Evolutionary conservation across 2,797 vertebrate genomes (phyloP).

Genomic region (Chrysocyon brachyurus): DNA sequence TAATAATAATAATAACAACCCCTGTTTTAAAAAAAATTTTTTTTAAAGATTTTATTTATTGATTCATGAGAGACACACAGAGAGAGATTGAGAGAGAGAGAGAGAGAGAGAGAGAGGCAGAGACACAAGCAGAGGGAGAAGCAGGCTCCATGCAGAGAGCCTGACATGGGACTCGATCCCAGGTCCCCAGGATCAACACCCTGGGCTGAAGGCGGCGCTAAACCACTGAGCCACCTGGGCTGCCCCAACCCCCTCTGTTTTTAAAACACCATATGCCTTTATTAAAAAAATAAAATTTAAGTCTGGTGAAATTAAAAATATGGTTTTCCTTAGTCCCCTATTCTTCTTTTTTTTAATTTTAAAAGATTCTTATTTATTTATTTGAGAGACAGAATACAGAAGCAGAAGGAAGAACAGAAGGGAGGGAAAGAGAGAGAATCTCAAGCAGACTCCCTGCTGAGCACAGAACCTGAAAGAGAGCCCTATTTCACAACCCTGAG

Average conservation of each 20-base stretch:
- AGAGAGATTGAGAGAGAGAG: no score
- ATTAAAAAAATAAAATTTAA: background rate
- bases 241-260: background rate
- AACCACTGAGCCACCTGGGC: no score
- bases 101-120: no score
- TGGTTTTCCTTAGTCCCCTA: background rate
- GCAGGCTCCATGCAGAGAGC: no score
- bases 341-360: background rate
- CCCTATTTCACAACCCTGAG: background rate
- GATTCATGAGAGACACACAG: no score
- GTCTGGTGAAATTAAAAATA: background rate
- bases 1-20: background rate
- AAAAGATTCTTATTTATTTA: background rate
- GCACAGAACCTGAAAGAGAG: background rate
- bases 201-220: no score
- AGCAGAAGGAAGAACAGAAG: background rate
- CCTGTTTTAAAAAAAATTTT: no score
- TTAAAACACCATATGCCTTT: background rate
- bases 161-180: no score
- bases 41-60: no score
- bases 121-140: no score
- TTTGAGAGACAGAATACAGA: background rate
- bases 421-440: background rate
- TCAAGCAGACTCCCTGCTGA: background rate
- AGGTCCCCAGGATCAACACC: no score